Evolutionary conservation across 2,888 invertebrate genomes (phyloP).

Genomic region (Conus canariensis): DNA sequence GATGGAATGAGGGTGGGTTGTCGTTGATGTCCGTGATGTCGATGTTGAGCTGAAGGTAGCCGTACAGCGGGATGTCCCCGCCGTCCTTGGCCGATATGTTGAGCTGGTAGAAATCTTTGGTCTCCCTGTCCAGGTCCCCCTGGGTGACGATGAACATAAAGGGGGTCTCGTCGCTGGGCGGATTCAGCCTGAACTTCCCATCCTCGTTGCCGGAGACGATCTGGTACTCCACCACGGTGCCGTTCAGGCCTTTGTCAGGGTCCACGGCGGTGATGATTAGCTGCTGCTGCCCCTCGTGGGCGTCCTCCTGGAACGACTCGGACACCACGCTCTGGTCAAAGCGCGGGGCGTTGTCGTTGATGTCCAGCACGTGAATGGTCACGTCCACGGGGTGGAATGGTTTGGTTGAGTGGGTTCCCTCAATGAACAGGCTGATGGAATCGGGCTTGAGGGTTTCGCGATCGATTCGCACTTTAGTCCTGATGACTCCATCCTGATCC

Average conservation of each 20-base stretch:
- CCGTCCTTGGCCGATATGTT: constrained; percentile 89
- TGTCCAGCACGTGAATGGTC: constrained; percentile 91
- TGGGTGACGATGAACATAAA: constrained; percentile 92
- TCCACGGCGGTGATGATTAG: constrained; percentile 95
- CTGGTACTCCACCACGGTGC: constrained; percentile 92
- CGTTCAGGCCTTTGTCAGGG: constrained; percentile 91
- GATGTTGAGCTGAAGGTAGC: constrained; percentile 68
- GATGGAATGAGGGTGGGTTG: constrained; percentile 93
- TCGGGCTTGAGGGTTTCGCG: constrained; percentile 88
- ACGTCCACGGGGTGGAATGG: constrained; percentile 90
- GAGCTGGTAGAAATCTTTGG: constrained; percentile 90
- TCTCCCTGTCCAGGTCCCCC: constrained; percentile 94
- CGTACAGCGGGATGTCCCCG: constrained; percentile 79
- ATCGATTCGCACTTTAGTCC: constrained; percentile 88
- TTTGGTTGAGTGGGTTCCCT: constrained; percentile 84
- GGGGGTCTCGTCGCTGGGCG: constrained; percentile 61
- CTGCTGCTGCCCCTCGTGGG: constrained; percentile 91
- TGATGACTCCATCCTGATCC: constrained; percentile 93
- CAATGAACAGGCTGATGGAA: constrained; percentile 90
- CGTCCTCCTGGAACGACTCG: constrained; percentile 94
- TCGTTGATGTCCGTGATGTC: constrained; percentile 95
- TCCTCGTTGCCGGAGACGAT: constrained; percentile 95
- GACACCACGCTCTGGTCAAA: constrained; percentile 92
- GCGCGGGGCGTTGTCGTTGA: constrained; percentile 96
- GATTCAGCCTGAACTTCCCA: constrained; percentile 91